phyloP scores from a whole-genome alignment of 1,140 invertebrate genomes.

The Medauroidea extradentata region DNA sequence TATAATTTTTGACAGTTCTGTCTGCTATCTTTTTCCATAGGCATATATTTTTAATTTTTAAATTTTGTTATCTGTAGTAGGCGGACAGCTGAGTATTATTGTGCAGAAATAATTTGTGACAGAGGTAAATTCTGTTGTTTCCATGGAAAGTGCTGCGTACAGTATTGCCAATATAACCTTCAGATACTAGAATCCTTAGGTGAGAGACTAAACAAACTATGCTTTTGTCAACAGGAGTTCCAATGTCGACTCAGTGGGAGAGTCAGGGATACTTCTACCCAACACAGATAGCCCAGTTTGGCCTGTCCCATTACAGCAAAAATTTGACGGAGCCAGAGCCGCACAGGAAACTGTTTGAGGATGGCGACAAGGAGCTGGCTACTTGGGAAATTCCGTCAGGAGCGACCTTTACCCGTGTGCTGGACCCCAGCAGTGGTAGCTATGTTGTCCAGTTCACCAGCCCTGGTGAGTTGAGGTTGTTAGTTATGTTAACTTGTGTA shows the following conservation, averaged over 20 bases:
- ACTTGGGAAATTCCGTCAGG: constrained; percentile 61
- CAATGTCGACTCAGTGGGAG: constrained; percentile 94
- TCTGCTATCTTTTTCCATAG: too few relatives aligned
- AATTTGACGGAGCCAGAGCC: constrained; percentile 78
- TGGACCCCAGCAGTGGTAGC: constrained; percentile 51
- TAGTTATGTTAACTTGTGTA: too few relatives aligned
- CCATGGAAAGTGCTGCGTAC: too few relatives aligned
- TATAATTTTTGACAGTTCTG: too few relatives aligned
- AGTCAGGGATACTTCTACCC: constrained; percentile 93
- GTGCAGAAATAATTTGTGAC: too few relatives aligned
- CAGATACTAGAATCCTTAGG: too few relatives aligned
- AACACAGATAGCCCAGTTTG: constrained; percentile 98
- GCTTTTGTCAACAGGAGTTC: constrained; percentile 72
- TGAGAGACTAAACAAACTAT: too few relatives aligned
- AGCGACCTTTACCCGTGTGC: constrained; percentile 56
- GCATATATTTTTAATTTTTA: too few relatives aligned
- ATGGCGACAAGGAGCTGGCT: constrained; percentile 52
- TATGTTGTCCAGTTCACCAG: constrained; percentile 67
- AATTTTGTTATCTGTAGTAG: too few relatives aligned
- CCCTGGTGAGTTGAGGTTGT: constrained; percentile 45
- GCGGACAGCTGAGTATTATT: too few relatives aligned
- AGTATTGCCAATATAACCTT: too few relatives aligned
- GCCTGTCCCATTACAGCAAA: constrained; percentile 95
- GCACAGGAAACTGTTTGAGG: constrained; percentile 62
- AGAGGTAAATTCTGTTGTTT: too few relatives aligned